Evolutionary conservation across 1,140 invertebrate genomes (phyloP).

Genomic region (Sesamia nonagrioides): DNA sequence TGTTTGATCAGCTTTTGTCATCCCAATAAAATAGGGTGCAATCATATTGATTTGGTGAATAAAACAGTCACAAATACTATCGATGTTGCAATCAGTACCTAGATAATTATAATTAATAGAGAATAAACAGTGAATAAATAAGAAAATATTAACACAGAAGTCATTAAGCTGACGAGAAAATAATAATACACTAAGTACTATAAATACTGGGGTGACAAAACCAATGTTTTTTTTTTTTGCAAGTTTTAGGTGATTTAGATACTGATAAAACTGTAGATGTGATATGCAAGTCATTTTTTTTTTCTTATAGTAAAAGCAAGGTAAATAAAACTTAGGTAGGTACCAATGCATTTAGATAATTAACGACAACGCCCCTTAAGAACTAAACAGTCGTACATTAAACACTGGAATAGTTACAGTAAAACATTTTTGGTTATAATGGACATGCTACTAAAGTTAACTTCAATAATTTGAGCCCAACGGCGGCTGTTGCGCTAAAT

Average conservation of each 20-base stretch:
- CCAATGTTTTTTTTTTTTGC: not conserved
- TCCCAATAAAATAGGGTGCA: slow-evolving; percentile 15
- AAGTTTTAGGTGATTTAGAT: not conserved
- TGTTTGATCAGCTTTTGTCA: slow-evolving; percentile 17
- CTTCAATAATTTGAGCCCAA: slow-evolving; percentile 48
- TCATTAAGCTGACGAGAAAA: not conserved
- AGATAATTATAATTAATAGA: not conserved
- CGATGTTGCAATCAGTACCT: not conserved
- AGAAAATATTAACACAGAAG: slow-evolving; percentile 20
- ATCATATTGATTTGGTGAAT: not conserved
- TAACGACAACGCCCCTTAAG: slow-evolving; percentile 38
- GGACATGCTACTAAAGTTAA: slow-evolving; percentile 33
- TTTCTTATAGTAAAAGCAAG: slow-evolving; percentile 5
- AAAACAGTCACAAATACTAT: not conserved
- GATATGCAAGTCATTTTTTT: slow-evolving; percentile 24
- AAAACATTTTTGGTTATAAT: slow-evolving; percentile 50
- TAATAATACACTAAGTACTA: not conserved
- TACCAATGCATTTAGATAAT: slow-evolving; percentile 34
- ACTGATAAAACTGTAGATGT: no score
- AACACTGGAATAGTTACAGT: slow-evolving; percentile 48
- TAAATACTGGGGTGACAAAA: slow-evolving; percentile 35
- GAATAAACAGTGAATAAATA: not conserved
- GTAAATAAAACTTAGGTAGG: slow-evolving; percentile 27
- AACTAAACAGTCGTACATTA: slow-evolving; percentile 50
- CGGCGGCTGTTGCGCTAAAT: slow-evolving; percentile 55